Evolutionary conservation across 2,888 invertebrate genomes (phyloP), one percentile per base, ranked within the genome.

Genomic region (Acanthopleura granulata): DNA sequence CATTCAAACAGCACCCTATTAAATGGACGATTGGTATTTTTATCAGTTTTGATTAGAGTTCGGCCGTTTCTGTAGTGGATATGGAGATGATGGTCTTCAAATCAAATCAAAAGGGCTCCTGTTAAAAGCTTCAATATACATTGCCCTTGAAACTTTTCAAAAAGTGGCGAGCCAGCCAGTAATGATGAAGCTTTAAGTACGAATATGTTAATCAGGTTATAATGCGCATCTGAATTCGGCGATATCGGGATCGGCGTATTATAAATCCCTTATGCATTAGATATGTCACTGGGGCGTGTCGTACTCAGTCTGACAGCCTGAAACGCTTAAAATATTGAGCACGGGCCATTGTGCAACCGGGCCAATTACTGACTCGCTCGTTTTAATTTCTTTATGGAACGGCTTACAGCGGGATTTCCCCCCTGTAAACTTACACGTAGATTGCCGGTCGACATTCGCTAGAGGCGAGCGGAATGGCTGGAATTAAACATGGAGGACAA

Each of bases 401-500:
- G 29, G 66, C 66, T 25, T 16, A 27, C 22, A 66, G 66, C 25
- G 66, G 29, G 22, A 66, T 66, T 6, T 66, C 25, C 16, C 27
- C 16, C 16, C 14, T 6, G 22, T 66, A 66, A 66, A 66, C 66
- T 22, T 22, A 66, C 66, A 66, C 66, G 29, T 66, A 16, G 66
- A 66, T 66, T 25, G 22, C 1, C 22, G 25, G 29, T 25, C 66
- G 66, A 66, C 18, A 66, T 22, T 66, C 66, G 25, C 66, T 16
- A 15, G 15, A 66, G 66, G 66, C 66, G 29, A 27, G 29, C 22
- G 15, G 25, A 22, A 66, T 66, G 66, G 66, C 66, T 66, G 16
- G 66, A 66, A 66, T 66, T 66, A 66, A 66, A 66, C 66, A 66
- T 66, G 18, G 66, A 66, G 66, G 66, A 66, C 66, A 66, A 66